Evolutionary conservation across 2,888 invertebrate species (phyloP), one percentile per base, ranked within the genome.

Genomic region (Ichneumon xanthorius): DNA sequence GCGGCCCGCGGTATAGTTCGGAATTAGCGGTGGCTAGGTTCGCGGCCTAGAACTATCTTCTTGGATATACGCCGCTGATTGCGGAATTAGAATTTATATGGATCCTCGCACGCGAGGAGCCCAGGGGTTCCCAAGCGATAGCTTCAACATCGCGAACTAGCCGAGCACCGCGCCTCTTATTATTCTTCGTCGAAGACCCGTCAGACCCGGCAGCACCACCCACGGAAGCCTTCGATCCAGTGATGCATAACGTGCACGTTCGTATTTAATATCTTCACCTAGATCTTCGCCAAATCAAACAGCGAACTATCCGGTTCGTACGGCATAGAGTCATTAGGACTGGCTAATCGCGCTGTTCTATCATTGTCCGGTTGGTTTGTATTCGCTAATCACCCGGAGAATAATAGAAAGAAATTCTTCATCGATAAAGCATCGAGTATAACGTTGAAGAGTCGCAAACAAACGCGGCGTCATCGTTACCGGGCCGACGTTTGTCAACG

Each of bases 71-170:
- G 82, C 91, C 90, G 92, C 91, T 93, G 93, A 93, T 94, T 93
- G 93, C 92, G 91, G 92, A 93, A 93, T 93, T 92, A 93, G 93
- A 93, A 93, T 93, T 93, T 94, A 93, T 94, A 93, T 93, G 93
- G 93, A 92, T 92, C 91, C 89, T 84, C 88, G 93, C 93, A 94
- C 93, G 93, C 93, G 92, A 85, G 77, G 45, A 48, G 45, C 16
- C 90, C 93, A 93, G 93, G 87, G 92, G 90, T 90, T 92, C 92
- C 91, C 93, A 92, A 90, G 88, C 83, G 63, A 77, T 70, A 65
- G 65, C 55, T 11, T 85, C 72, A 77, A 80, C 76, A 76, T 65
- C 50, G 61, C 33, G 58, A 68, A 55, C 45, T 3, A 48, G 16
- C 58, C 75, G 40, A n/a, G 16, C 30, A 9, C 33, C 72, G 33